Conservation (phyloP, 2,888 invertebrate species). For the Rhodophaea formosa region DNA sequence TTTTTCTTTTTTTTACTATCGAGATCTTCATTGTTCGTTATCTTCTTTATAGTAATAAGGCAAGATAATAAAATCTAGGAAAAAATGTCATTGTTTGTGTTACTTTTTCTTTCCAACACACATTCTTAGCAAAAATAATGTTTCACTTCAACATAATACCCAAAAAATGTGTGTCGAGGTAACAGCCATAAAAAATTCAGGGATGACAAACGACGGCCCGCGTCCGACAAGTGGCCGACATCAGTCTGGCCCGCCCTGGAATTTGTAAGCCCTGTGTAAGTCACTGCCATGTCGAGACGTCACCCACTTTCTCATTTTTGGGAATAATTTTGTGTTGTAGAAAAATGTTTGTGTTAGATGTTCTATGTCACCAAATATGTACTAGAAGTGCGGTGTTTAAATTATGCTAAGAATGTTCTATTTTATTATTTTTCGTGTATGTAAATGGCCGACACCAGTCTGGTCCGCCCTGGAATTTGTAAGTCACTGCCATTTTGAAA, state of each 20-base stretch:
- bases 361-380: background rate
- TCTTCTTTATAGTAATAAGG: too few relatives aligned
- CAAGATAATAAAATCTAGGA: too few relatives aligned
- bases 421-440: too few relatives aligned
- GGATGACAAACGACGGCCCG: constrained; percentile 52
- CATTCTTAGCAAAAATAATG: background rate
- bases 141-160: background rate
- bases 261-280: constrained; percentile 40
- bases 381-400: too few relatives aligned
- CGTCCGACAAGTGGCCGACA: constrained; percentile 55
- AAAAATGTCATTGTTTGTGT: too few relatives aligned
- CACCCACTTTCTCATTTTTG: background rate
- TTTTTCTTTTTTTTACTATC: too few relatives aligned
- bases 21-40: too few relatives aligned
- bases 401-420: too few relatives aligned
- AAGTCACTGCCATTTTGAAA: too few relatives aligned
- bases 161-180: constrained; percentile 3
- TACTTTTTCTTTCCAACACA: too few relatives aligned
- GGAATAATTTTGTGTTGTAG: background rate
- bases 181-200: constrained; percentile 54
- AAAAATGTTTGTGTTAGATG: background rate
- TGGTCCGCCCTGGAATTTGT: too few relatives aligned
- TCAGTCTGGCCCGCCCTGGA: constrained; percentile 46
- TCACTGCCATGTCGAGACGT: constrained; percentile 6
- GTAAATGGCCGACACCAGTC: too few relatives aligned